phyloP scores from a whole-genome alignment of 2,888 invertebrate species.

The Onchidella celtica region DNA sequence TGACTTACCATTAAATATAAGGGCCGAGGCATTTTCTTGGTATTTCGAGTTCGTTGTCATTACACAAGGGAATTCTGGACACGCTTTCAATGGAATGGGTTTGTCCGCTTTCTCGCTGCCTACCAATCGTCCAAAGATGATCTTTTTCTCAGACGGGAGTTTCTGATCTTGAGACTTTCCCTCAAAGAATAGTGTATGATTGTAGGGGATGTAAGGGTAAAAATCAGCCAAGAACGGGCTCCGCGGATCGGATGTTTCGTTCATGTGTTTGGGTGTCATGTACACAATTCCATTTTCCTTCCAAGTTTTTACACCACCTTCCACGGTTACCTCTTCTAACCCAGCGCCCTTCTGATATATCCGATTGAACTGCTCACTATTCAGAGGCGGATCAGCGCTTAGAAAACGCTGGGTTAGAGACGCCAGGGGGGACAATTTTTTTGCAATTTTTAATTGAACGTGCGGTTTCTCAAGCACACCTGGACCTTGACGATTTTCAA shows the following conservation, averaged over 20 bases:
- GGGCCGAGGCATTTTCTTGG: not conserved
- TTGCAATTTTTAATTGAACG: too few species aligned
- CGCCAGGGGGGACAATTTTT: not conserved
- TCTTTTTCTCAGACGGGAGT: not conserved
- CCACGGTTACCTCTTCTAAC: not conserved
- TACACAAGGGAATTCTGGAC: slow-evolving; percentile 33
- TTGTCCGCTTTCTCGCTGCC: not conserved
- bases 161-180: not conserved
- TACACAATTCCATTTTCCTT: not conserved
- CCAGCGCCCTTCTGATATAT: not conserved
- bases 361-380: not conserved
- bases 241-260: not conserved
- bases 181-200: slow-evolving; percentile 17
- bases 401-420: not conserved
- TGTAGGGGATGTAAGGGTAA: slow-evolving; percentile 13
- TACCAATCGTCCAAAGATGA: slow-evolving; percentile 1
- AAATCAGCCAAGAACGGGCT: not conserved
- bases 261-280: slow-evolving; percentile 2
- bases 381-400: not conserved
- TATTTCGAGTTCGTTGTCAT: slow-evolving; percentile 1
- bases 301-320: not conserved
- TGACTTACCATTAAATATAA: slow-evolving; percentile 16
- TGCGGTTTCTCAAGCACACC: too few species aligned
- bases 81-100: not conserved
- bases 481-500: too few species aligned